Percentiles rank a stretch among this genome's conserved stretches.
phyloP scores from a whole-genome alignment of 2,888 invertebrate species.

The Operophtera brumata region DNA sequence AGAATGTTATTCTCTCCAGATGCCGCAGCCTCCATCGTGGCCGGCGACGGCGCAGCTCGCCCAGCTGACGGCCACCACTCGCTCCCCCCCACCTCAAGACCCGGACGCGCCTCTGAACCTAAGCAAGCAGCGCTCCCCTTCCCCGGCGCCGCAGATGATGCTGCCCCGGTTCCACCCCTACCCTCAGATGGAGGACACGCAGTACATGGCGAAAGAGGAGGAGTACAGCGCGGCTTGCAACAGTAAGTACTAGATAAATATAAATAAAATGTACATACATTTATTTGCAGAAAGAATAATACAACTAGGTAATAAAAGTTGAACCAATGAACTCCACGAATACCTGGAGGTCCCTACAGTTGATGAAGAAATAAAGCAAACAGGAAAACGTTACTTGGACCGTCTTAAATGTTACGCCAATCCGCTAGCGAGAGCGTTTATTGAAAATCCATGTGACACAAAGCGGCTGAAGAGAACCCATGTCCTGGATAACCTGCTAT shows the following conservation, averaged over 20 bases:
- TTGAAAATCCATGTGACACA: too few relatives aligned
- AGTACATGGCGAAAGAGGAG: slow-evolving; percentile 69
- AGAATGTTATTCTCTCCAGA: slow-evolving; percentile 43
- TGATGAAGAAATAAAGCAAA: too few relatives aligned
- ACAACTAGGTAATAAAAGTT: too few relatives aligned
- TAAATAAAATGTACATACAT: too few relatives aligned
- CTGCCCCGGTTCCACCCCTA: slow-evolving; percentile 76
- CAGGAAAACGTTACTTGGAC: too few relatives aligned
- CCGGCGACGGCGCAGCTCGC: slow-evolving; percentile 86
- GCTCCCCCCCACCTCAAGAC: slow-evolving; percentile 83
- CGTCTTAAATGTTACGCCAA: too few relatives aligned
- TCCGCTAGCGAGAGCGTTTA: too few relatives aligned
- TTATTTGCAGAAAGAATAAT: too few relatives aligned
- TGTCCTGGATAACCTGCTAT: too few relatives aligned
- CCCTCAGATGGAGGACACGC: slow-evolving; percentile 69
- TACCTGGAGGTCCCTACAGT: too few relatives aligned
- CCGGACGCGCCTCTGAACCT: slow-evolving; percentile 93
- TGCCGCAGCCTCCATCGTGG: slow-evolving; percentile 82
- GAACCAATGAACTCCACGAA: too few relatives aligned
- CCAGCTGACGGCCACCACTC: slow-evolving; percentile 82
- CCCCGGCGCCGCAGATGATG: slow-evolving; percentile 79
- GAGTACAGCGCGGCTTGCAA: slow-evolving; percentile 68
- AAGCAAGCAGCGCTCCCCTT: slow-evolving; percentile 89
- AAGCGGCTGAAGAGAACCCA: too few relatives aligned
- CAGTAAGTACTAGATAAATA: slow-evolving; percentile 60